Evolutionary conservation across 2,113 vertebrate genomes (phyloP).

Genomic region (Natator depressus): DNA sequence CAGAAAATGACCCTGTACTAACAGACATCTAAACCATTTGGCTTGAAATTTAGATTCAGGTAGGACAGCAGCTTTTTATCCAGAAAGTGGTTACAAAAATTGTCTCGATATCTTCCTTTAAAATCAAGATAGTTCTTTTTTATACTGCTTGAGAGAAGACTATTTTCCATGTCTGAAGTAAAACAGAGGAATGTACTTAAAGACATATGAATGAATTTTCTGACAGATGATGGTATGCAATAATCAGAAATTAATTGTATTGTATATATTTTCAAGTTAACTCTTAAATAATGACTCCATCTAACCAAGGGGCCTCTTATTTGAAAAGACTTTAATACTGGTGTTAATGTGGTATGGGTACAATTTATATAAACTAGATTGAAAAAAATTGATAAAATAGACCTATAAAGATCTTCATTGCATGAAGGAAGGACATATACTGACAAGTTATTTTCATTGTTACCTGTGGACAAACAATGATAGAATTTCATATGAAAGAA

Average conservation of each 20-base stretch:
- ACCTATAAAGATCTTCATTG: not conserved
- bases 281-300: not conserved
- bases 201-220: not conserved
- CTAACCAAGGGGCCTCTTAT: not conserved
- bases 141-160: not conserved
- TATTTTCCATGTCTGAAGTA: rapidly evolving
- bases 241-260: not conserved
- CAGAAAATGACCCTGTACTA: not conserved
- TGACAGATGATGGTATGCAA: not conserved
- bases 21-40: not conserved
- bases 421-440: not conserved
- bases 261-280: not conserved
- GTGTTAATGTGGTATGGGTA: not conserved
- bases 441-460: not conserved
- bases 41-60: not conserved
- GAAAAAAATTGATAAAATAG: not conserved
- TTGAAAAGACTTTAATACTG: not conserved
- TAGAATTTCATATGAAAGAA: not conserved
- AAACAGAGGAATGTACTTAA: not conserved
- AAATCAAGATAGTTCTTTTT: not conserved
- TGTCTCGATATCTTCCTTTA: not conserved
- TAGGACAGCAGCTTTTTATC: not conserved
- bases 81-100: not conserved
- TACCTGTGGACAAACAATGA: not conserved
- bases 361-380: not conserved